Evolutionary conservation across 1,140 invertebrate species (phyloP).

Genomic region (Euwallacea fornicatus): DNA sequence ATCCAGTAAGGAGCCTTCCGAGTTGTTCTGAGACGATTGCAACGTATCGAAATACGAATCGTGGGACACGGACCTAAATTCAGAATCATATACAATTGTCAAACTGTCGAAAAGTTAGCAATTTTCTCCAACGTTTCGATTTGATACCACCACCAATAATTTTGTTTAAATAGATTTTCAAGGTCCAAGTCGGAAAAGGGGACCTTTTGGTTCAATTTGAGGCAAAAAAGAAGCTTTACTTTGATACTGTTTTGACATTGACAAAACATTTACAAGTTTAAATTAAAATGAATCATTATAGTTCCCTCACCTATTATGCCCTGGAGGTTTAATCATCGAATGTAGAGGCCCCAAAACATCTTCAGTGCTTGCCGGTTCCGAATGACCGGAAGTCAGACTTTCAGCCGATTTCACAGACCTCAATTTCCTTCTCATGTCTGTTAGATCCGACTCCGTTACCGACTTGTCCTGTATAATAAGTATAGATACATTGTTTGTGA

Average conservation of each 20-base stretch:
- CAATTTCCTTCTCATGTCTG: constrained; percentile 57
- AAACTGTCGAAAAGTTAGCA: too few relatives aligned
- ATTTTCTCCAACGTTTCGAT: too few relatives aligned
- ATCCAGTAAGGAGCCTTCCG: constrained; percentile 60
- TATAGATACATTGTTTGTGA: not conserved
- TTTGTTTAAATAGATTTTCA: too few relatives aligned
- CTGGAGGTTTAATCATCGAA: constrained; percentile 54
- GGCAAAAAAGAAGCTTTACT: too few relatives aligned
- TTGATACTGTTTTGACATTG: not conserved
- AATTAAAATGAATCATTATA: not conserved
- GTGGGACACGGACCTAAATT: constrained; percentile 76
- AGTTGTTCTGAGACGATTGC: constrained; percentile 58
- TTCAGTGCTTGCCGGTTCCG: constrained; percentile 53
- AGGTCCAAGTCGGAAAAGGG: too few relatives aligned
- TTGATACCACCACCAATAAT: too few relatives aligned
- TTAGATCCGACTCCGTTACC: constrained; percentile 53
- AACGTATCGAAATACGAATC: constrained; percentile 87
- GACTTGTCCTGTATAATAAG: constrained; percentile 49
- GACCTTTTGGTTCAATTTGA: too few relatives aligned
- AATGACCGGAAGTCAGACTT: constrained; percentile 61
- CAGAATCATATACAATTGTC: too few relatives aligned
- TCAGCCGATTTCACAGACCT: constrained; percentile 73
- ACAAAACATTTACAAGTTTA: not conserved
- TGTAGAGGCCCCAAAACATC: constrained; percentile 55
- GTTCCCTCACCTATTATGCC: constrained; percentile 55